These are phyloP conservation scores for Anguilla marmorata DNA, from an alignment of 2,797 vertebrate species.

Conservation along the genomic window DNA sequence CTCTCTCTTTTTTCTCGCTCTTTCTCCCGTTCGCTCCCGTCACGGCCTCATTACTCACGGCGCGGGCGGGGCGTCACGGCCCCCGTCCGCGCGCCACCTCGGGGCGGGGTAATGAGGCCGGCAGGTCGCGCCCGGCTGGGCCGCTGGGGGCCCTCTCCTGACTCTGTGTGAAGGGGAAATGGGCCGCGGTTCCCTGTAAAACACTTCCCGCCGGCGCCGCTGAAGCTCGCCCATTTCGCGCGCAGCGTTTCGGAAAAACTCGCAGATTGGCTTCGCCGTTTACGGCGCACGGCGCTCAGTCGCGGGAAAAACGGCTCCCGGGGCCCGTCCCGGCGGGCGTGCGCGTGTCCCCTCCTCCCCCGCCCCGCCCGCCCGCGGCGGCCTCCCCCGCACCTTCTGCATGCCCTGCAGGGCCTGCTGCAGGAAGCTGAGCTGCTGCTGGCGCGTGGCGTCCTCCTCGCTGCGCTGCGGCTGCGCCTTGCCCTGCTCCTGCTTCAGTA, in stretches of 20 bases:
- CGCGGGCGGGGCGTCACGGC: not conserved
- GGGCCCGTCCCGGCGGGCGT: not conserved
- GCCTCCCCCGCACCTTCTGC: constrained; percentile 78
- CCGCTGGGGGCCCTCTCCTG: not conserved
- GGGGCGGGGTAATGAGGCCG: not conserved
- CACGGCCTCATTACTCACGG: not conserved
- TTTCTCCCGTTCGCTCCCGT: not conserved
- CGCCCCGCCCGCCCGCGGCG: no score
- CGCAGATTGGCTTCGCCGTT: not conserved
- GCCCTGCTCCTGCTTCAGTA: constrained; percentile 90
- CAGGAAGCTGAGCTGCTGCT: constrained; percentile 89
- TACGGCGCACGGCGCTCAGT: not conserved
- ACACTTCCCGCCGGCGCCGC: not conserved
- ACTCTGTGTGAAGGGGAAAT: not conserved
- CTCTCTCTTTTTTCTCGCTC: no score
- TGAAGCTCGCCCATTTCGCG: not conserved
- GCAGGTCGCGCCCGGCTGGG: not conserved
- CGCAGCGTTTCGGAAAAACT: not conserved
- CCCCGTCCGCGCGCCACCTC: not conserved
- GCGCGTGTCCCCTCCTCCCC: not conserved
- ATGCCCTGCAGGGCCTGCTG: constrained; percentile 93
- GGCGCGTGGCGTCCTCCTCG: constrained; percentile 83
- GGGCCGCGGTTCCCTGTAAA: not conserved
- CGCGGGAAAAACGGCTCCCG: constrained; percentile 3
- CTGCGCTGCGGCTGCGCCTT: constrained; percentile 73